Percentiles rank a stretch among this genome's conserved stretches.
These are phyloP conservation scores for Helleia helle DNA, from an alignment of 2,888 invertebrate species.

Conservation along the genomic window DNA sequence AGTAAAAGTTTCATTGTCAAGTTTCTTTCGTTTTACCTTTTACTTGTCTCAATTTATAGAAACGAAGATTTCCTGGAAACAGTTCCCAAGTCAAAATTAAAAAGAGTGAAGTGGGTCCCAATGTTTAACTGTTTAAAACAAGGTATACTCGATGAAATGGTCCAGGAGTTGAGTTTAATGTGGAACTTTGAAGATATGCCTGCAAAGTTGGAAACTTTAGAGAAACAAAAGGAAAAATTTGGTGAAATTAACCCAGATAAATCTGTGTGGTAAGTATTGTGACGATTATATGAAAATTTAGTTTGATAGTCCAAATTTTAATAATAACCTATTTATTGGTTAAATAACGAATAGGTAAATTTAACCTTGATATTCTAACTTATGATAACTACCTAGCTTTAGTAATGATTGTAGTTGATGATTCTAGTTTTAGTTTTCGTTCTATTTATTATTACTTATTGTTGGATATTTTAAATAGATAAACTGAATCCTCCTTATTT, in stretches of 20 bases:
- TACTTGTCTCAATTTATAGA: too few relatives aligned
- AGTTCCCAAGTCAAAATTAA: conserved; percentile 53
- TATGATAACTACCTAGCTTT: too few relatives aligned
- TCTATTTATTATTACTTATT: too few relatives aligned
- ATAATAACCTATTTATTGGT: too few relatives aligned
- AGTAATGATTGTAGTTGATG: too few relatives aligned
- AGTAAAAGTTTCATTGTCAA: conserved; percentile 28
- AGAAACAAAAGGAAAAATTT: conserved; percentile 56
- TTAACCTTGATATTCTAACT: too few relatives aligned
- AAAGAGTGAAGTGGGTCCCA: conserved; percentile 57
- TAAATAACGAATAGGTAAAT: too few relatives aligned
- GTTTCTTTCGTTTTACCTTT: not conserved
- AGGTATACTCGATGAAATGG: conserved; percentile 52
- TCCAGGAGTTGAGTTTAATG: conserved; percentile 54
- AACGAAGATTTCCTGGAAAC: conserved; percentile 61
- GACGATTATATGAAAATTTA: too few relatives aligned
- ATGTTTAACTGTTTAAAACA: conserved; percentile 60
- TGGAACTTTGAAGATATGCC: conserved; percentile 63
- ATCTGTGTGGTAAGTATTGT: conserved; percentile 35
- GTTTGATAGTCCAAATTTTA: too few relatives aligned
- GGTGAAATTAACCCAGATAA: conserved; percentile 34
- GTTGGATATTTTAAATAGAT: too few relatives aligned
- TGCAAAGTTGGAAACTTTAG: conserved; percentile 46
- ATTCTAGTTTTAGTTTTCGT: too few relatives aligned
- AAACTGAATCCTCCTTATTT: too few relatives aligned